Conservation (phyloP, 2,888 invertebrate species). For the Arctia plantaginis region DNA sequence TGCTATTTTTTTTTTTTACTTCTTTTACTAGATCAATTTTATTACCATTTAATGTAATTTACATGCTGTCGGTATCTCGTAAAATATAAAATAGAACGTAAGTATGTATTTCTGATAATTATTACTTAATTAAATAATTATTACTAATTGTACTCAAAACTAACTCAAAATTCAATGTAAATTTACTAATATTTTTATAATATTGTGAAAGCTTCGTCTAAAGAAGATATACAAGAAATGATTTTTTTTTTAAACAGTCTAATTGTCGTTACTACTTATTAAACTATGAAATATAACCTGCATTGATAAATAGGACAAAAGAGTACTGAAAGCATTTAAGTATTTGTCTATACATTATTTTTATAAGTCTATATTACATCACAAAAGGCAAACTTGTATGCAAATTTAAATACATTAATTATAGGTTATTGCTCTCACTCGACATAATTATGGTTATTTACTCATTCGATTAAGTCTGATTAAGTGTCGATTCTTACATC, state of each 20-base stretch:
- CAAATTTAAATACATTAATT: conserved; percentile 26
- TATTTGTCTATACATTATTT: neutral
- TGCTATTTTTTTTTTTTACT: too few species aligned
- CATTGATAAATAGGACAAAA: too few species aligned
- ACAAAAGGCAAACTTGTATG: neutral
- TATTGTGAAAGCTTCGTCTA: neutral
- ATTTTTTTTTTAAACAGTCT: neutral
- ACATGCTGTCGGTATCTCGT: too few species aligned
- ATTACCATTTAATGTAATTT: too few species aligned
- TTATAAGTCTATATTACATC: neutral
- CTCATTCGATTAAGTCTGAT: conserved; percentile 47
- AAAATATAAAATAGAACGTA: too few species aligned
- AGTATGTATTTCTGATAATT: too few species aligned
- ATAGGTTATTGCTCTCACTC: conserved; percentile 31
- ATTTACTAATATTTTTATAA: neutral
- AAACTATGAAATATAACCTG: too few species aligned
- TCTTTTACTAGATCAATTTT: too few species aligned
- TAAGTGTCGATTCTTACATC: conserved; percentile 49
- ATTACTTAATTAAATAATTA: too few species aligned
- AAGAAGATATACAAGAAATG: neutral
- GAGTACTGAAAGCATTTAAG: too few species aligned
- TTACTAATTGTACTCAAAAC: too few species aligned
- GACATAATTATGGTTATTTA: conserved; percentile 44
- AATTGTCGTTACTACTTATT: too few species aligned
- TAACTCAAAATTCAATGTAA: neutral